Conservation (phyloP, 2,113 vertebrate genomes). For the Aptenodytes forsteri region DNA sequence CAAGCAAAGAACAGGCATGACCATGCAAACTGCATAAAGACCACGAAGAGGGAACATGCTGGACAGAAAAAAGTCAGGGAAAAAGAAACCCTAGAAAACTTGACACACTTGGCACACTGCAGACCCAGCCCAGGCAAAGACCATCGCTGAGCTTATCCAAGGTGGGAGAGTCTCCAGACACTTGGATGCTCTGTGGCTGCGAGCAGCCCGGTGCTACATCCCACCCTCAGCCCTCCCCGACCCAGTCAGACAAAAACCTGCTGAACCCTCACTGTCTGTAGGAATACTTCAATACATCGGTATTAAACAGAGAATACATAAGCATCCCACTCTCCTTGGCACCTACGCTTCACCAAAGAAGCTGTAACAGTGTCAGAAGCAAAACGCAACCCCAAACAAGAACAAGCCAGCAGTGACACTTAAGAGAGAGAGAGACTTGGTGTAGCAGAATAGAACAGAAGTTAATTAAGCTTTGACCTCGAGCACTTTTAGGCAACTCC, state of each 20-base stretch:
- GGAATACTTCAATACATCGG: background rate
- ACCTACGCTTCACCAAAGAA: background rate
- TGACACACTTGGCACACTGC: background rate
- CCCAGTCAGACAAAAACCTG: background rate
- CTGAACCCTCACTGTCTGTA: background rate
- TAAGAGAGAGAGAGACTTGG: background rate
- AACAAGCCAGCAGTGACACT: background rate
- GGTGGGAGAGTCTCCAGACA: background rate
- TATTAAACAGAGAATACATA: background rate
- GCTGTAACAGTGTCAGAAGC: background rate
- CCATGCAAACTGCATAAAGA: background rate
- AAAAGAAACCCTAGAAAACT: background rate
- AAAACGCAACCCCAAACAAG: background rate
- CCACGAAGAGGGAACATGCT: background rate
- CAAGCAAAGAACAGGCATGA: background rate
- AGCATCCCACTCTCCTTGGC: background rate
- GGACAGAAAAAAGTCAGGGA: background rate
- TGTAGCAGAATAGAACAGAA: background rate
- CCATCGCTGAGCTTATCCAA: background rate
- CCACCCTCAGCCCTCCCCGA: background rate
- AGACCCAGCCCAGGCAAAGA: background rate
- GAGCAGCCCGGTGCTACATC: background rate
- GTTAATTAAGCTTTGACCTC: background rate
- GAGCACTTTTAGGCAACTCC: background rate
- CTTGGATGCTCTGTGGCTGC: background rate